Conservation (phyloP, 1,140 invertebrate species). For the Diprion similis region DNA sequence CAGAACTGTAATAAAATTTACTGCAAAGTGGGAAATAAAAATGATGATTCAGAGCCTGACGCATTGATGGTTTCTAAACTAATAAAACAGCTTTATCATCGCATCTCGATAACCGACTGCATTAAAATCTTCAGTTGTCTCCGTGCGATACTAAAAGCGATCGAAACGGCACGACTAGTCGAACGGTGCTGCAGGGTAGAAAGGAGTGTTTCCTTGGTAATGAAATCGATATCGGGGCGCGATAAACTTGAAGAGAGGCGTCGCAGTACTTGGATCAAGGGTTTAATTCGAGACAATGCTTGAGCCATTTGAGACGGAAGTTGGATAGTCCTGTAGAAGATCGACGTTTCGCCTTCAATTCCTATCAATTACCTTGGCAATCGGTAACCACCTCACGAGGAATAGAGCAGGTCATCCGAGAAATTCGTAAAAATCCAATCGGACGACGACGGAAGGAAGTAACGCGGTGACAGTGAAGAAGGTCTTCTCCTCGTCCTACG, state of each 20-base stretch:
- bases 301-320: no score
- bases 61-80: no score
- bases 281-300: neutral
- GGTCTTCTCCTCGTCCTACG: no score
- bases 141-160: no score
- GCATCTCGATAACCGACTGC: no score
- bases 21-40: no score
- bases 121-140: no score
- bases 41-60: no score
- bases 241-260: neutral
- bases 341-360: neutral
- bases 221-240: neutral
- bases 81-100: no score
- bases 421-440: conserved; percentile 6
- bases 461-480: neutral
- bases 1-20: no score
- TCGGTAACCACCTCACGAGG: neutral
- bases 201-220: neutral
- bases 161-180: no score
- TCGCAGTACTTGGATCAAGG: neutral
- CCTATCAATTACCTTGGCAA: neutral
- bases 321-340: neutral
- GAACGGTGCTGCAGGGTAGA: no score
- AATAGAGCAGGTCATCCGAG: neutral
- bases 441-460: neutral